These are phyloP conservation scores for Sebastiscus albofasciatus DNA, from an alignment of 2,797 vertebrate genomes.

Conservation along the genomic window DNA sequence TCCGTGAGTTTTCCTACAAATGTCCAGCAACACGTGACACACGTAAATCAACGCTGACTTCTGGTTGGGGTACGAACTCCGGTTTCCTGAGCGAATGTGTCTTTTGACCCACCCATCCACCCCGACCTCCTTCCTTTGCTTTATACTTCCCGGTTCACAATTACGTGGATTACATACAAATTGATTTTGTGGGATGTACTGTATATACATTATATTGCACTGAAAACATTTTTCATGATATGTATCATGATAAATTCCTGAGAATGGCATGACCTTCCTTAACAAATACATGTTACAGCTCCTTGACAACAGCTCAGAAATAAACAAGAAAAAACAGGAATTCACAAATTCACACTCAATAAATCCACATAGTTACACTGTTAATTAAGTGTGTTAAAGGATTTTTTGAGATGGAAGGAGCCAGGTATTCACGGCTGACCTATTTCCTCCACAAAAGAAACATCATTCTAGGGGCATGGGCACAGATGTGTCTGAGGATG, in stretches of 20 bases:
- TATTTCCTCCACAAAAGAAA: conserved; percentile 57
- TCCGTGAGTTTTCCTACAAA: too few relatives aligned
- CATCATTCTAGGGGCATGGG: conserved; percentile 44
- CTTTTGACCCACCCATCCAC: too few relatives aligned
- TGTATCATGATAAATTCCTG: background rate
- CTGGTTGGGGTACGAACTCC: too few relatives aligned
- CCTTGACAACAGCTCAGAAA: background rate
- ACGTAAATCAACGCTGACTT: too few relatives aligned
- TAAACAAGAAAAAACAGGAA: background rate
- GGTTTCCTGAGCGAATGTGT: too few relatives aligned
- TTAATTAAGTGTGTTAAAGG: conserved; percentile 57
- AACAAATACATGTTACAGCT: background rate
- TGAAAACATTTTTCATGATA: too few relatives aligned
- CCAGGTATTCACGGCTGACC: conserved; percentile 72
- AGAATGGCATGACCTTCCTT: background rate
- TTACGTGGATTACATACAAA: too few relatives aligned
- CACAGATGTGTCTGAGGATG: conserved; percentile 72
- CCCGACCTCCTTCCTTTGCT: too few relatives aligned
- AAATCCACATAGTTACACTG: conserved; percentile 12
- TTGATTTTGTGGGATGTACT: too few relatives aligned
- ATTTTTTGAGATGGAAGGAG: conserved; percentile 48
- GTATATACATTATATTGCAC: too few relatives aligned
- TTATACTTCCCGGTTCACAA: too few relatives aligned
- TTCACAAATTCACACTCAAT: background rate
- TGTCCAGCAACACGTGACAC: too few relatives aligned